A percentile compares a stretch with the other conserved stretches of the same genome.
Conservation (phyloP, 2,888 invertebrate species). For the Orthonychiurus folsomi region DNA sequence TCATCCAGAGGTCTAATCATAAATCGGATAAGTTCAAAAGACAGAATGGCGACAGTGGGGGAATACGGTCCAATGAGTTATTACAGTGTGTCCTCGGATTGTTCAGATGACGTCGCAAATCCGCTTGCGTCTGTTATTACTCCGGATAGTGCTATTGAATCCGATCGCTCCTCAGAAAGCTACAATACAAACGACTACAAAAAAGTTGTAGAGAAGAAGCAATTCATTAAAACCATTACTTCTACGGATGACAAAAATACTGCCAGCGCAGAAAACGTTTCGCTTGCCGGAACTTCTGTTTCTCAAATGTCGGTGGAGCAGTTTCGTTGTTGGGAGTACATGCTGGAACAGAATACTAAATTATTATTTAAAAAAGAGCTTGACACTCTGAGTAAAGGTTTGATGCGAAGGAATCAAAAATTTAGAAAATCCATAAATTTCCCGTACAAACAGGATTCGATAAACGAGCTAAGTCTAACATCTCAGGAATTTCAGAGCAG, state of each 20-base stretch:
- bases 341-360: slow-evolving; percentile 83
- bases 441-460: slow-evolving; percentile 27
- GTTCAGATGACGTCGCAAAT: slow-evolving; percentile 35
- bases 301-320: slow-evolving; percentile 65
- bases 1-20: slow-evolving; percentile 2
- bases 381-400: slow-evolving; percentile 57
- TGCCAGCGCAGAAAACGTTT: slow-evolving; percentile 38
- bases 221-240: slow-evolving; percentile 5
- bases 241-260: slow-evolving; percentile 40
- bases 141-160: slow-evolving; percentile 39
- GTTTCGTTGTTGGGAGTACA: slow-evolving; percentile 87
- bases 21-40: slow-evolving; percentile 13
- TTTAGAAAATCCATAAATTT: slow-evolving; percentile 36
- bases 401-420: slow-evolving; percentile 36
- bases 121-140: slow-evolving; percentile 39
- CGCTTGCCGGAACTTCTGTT: slow-evolving; percentile 44
- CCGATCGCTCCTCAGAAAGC: slow-evolving; percentile 36
- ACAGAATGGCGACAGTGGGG: slow-evolving; percentile 23
- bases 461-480: slow-evolving; percentile 43
- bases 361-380: slow-evolving; percentile 77
- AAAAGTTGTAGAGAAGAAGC: neutral
- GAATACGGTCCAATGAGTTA: slow-evolving; percentile 37
- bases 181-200: slow-evolving; percentile 4
- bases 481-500: neutral
- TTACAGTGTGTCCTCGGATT: slow-evolving; percentile 35